Conservation (phyloP, 2,797 vertebrate species). For the Gambusia yucatana region DNA sequence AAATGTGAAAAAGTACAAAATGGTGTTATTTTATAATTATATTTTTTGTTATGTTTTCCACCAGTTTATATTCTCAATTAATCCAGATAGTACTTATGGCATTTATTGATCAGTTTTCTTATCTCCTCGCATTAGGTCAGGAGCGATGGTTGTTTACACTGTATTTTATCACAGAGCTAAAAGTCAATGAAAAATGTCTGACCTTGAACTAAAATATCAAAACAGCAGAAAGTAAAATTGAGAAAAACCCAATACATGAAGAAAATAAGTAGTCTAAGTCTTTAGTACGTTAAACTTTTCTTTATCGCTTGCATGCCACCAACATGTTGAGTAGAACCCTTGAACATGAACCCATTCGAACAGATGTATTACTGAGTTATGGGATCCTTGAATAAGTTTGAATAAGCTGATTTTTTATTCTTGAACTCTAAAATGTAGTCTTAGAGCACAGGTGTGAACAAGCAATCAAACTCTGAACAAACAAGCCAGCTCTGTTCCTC, state of each 20-base stretch:
- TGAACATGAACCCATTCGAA: neutral
- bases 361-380: neutral
- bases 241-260: neutral
- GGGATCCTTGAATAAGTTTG: neutral
- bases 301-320: neutral
- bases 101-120: neutral
- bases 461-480: no score
- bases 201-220: slow-evolving; percentile 1
- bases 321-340: neutral
- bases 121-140: neutral
- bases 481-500: no score
- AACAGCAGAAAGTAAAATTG: neutral
- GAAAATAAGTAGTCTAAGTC: neutral
- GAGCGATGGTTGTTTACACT: neutral
- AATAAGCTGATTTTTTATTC: neutral
- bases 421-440: neutral
- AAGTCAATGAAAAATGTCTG: neutral
- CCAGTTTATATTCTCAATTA: neutral
- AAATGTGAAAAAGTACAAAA: neutral
- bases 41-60: neutral
- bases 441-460: neutral
- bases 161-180: neutral
- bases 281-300: neutral
- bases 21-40: neutral
- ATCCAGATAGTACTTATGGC: neutral